Evolutionary conservation across 2,113 vertebrate species (phyloP).

Genomic region (Cricetomys ansorgei): DNA sequence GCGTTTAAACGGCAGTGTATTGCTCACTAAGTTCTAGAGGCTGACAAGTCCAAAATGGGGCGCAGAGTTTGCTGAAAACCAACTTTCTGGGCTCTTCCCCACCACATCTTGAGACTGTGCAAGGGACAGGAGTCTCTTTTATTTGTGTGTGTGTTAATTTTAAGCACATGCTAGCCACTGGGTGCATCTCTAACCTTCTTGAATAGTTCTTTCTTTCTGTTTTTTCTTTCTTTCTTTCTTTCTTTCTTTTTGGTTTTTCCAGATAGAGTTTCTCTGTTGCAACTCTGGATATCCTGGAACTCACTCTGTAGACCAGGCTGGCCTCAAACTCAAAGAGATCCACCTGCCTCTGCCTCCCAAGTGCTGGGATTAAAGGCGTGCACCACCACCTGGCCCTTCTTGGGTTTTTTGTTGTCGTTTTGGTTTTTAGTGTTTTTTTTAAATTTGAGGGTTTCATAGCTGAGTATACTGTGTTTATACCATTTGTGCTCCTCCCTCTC

Average conservation of each 20-base stretch:
- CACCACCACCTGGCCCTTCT: no score
- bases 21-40: not conserved
- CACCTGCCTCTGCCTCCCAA: no score
- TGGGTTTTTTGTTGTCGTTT: not conserved
- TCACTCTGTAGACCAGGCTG: no score
- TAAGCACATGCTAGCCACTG: not conserved
- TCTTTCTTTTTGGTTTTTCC: no score
- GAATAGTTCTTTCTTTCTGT: no score
- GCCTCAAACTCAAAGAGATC: no score
- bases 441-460: not conserved
- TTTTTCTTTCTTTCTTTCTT: no score
- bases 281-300: no score
- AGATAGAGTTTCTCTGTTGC: no score
- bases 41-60: not conserved
- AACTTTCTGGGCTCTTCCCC: not conserved
- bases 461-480: not conserved
- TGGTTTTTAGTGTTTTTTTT: not conserved
- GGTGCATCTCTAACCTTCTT: not conserved
- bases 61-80: not conserved
- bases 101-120: not conserved
- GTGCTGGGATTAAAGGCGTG: no score
- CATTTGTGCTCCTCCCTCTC: not conserved
- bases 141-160: not conserved
- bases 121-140: not conserved
- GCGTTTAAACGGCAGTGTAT: not conserved